Conservation (phyloP, 2,888 invertebrate species). For the Acholoe squamosa region DNA sequence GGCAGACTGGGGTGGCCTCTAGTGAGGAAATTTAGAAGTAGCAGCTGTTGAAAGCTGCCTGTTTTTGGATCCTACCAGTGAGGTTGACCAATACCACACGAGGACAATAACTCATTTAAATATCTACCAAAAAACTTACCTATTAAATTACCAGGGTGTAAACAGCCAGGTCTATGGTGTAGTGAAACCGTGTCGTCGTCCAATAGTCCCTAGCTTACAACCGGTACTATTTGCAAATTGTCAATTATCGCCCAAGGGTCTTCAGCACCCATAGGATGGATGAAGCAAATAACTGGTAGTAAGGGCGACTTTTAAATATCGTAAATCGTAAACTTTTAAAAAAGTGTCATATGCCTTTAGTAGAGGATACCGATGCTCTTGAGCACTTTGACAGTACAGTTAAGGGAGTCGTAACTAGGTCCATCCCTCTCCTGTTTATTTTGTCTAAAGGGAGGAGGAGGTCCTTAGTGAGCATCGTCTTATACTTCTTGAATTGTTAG, state of each 20-base stretch:
- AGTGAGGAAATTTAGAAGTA: no score
- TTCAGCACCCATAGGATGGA: not conserved
- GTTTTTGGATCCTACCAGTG: no score
- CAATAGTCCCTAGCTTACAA: not conserved
- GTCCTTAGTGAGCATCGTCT: not conserved
- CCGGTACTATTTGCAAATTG: constrained; percentile 22
- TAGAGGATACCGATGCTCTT: not conserved
- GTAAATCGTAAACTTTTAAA: not conserved
- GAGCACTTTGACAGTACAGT: constrained; percentile 29
- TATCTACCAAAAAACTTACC: no score
- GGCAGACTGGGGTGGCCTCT: no score
- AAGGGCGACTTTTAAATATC: constrained; percentile 5
- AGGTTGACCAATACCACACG: no score
- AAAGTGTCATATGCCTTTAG: not conserved
- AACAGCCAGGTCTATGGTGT: constrained; percentile 51
- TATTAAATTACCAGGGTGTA: not conserved
- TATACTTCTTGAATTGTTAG: not conserved
- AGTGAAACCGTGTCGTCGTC: constrained; percentile 17
- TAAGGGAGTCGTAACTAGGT: constrained; percentile 9
- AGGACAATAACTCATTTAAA: no score
- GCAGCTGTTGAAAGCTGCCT: no score
- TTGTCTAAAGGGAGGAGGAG: not conserved
- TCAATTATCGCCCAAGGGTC: constrained; percentile 6
- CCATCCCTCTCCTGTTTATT: not conserved
- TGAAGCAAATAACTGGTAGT: constrained; percentile 11